Evolutionary conservation across 2,797 vertebrate species (phyloP), one percentile per base, ranked within the genome.

Genomic region (Florisuga fusca): DNA sequence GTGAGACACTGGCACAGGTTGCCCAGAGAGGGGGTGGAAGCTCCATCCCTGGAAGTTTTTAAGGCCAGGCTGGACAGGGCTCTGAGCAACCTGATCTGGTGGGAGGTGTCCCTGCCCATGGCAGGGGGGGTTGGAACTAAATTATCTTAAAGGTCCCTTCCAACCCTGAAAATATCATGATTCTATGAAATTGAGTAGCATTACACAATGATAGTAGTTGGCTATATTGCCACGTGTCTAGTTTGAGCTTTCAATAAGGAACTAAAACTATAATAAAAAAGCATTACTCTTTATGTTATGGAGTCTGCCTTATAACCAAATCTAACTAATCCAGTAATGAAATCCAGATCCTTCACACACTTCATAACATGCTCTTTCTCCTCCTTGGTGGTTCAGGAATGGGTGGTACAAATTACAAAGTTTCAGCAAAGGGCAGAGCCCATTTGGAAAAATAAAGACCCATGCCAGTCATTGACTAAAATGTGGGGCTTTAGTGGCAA

Each of bases 261-360:
- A 74, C 51, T 94, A 64, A 80, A 78, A 34, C 8, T 18, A 73
- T 73, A 75, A 84, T 68, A 36, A 89, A 92, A 90, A 92, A 77
- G 31, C 51, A 85, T 84, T 88, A 29, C 29, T 26, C 31, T 83
- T 90, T 75, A 84, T 46, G 89, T 38, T 62, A 85, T 34, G 34
- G 67, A 78, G 51, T 72, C 69, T 90, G 72, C 62, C 25, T 93
- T 54, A n/a, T 2, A 87, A 69, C 25, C 18, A 19, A 93, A 89
- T 15, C n/a, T 79, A 88, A 87, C 18, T 45, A 83, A 89, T 14
- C 31, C 21, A 94, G 50, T 86, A 94, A 96, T 89, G 46, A 87
- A 83, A 91, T 46, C 82, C 89, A 94, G 94, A 86, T 18, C 61
- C 8, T 90, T 66, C 41, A 63, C 17, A 76, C 38, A 29, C 63